Evolutionary conservation across 1,140 invertebrate genomes (phyloP).

Genomic region (Sitophilus oryzae): DNA sequence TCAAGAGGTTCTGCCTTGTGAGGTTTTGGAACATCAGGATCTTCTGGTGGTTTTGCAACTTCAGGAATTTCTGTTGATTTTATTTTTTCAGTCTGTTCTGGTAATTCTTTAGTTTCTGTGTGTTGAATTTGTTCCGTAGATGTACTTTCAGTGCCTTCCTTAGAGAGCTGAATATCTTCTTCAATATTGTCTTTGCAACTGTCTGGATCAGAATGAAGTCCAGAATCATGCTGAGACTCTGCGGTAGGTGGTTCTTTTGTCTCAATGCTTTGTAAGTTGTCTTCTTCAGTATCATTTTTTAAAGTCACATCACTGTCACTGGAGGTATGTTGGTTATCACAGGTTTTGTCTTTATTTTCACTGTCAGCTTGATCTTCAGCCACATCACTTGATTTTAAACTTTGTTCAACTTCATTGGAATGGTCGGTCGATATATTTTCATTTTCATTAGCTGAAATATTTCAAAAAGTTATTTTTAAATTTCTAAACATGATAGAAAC

Average conservation of each 20-base stretch:
- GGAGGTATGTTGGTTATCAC: background rate
- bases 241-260: background rate
- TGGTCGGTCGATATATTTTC: conserved; percentile 5
- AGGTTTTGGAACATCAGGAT: too few species aligned
- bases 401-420: conserved; percentile 4
- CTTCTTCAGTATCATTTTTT: too few species aligned
- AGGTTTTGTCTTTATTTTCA: background rate
- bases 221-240: conserved; percentile 7
- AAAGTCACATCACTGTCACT: background rate
- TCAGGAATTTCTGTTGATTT: too few species aligned
- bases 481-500: background rate
- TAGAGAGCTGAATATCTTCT: background rate
- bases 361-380: background rate
- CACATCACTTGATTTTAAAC: background rate
- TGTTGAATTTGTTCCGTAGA: too few species aligned
- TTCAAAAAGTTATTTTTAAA: background rate
- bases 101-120: background rate
- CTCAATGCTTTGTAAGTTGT: background rate
- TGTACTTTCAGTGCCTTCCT: too few species aligned
- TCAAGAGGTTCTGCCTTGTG: too few species aligned
- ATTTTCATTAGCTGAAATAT: conserved; percentile 5
- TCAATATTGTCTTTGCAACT: background rate
- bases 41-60: too few species aligned
- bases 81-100: background rate
- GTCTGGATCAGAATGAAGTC: conserved; percentile 7